phyloP scores from a whole-genome alignment of 1,140 invertebrate species.

The Homalodisca vitripennis region DNA sequence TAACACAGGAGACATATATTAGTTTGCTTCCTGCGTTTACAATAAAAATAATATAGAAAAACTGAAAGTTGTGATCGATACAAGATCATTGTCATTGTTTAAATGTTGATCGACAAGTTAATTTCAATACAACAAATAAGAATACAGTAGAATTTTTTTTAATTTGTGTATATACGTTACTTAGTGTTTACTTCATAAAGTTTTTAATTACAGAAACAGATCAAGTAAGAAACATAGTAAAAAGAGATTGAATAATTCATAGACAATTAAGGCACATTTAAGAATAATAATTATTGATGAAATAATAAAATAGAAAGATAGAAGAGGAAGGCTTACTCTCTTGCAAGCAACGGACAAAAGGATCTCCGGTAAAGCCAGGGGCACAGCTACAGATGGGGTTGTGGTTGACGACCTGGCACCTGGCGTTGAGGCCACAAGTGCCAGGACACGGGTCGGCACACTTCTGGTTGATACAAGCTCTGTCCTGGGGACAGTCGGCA shows the following conservation, averaged over 20 bases:
- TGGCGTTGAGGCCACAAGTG: slow-evolving; percentile 53
- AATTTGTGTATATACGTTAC: too few relatives aligned
- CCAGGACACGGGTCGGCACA: slow-evolving; percentile 51
- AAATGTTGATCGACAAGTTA: too few relatives aligned
- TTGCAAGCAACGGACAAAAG: slow-evolving; percentile 54
- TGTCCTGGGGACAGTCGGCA: slow-evolving; percentile 48
- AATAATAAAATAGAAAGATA: slow-evolving; percentile 34
- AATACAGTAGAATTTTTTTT: too few relatives aligned
- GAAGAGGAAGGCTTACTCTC: slow-evolving; percentile 54
- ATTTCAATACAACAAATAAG: too few relatives aligned
- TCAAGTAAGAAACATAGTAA: background rate
- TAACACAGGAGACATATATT: too few relatives aligned
- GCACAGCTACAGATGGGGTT: slow-evolving; percentile 50
- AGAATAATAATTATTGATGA: slow-evolving; percentile 9
- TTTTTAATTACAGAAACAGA: background rate
- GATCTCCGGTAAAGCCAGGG: slow-evolving; percentile 52
- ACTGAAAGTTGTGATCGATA: too few relatives aligned
- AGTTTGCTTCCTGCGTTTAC: too few relatives aligned
- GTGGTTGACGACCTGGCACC: slow-evolving; percentile 50
- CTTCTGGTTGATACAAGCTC: slow-evolving; percentile 50
- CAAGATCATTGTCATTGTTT: too few relatives aligned
- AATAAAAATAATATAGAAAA: too few relatives aligned
- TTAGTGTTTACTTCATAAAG: too few relatives aligned
- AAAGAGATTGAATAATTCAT: background rate
- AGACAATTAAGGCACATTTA: background rate